A percentile compares a stretch with the other conserved stretches of the same genome.
These are phyloP conservation scores for Haliclona indistincta DNA, from an alignment of 37 sponge, comb jelly and placozoan genomes.

Conservation along the genomic window DNA sequence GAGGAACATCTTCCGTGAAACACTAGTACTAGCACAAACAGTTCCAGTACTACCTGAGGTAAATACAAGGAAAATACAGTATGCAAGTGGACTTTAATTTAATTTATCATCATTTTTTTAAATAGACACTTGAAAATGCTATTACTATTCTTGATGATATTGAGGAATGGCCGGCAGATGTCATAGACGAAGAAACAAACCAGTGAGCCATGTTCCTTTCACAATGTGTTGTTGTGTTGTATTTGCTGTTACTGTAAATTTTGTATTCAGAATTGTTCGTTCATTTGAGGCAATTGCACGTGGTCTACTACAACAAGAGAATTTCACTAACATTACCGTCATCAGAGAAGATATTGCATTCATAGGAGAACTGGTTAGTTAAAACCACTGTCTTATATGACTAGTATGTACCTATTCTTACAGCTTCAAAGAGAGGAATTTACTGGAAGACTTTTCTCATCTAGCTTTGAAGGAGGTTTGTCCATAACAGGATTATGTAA, in stretches of 20 bases:
- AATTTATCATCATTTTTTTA: not conserved
- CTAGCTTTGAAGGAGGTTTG: not conserved
- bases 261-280: not conserved
- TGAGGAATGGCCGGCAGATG: constrained; percentile 44
- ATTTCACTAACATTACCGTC: constrained; percentile 6
- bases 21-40: not conserved
- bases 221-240: not conserved
- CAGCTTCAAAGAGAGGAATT: too few relatives aligned
- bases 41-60: not conserved
- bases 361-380: constrained; percentile 34
- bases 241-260: not conserved
- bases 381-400: too few relatives aligned
- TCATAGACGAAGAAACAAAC: constrained; percentile 19
- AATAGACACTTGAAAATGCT: constrained; percentile 25
- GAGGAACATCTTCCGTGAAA: constrained; percentile 5
- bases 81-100: constrained; percentile 3
- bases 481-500: not conserved
- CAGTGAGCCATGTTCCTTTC: constrained; percentile 5
- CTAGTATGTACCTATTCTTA: too few relatives aligned
- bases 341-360: constrained; percentile 2
- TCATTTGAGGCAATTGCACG: constrained; percentile 54
- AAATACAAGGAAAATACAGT: too few relatives aligned
- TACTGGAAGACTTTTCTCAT: too few relatives aligned
- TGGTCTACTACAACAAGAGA: constrained; percentile 26
- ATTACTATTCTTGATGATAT: constrained; percentile 28